A percentile compares a stretch with the other conserved stretches of the same genome.
Evolutionary conservation across 1,140 invertebrate species (phyloP).

Genomic region (Nixonia krombeini): DNA sequence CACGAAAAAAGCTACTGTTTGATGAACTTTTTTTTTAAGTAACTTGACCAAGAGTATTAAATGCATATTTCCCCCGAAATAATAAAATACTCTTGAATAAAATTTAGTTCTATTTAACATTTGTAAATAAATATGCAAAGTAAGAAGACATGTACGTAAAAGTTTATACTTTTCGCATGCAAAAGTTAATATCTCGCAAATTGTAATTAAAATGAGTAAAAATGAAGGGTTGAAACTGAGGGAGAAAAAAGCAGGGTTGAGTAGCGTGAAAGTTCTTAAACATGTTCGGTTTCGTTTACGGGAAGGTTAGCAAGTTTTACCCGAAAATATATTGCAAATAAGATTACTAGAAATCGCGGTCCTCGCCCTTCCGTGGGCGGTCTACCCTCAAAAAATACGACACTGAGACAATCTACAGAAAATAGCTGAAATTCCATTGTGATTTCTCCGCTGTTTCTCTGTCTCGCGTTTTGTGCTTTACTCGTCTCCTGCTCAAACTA

Average conservation of each 20-base stretch:
- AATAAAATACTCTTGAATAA: no score
- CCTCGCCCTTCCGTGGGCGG: constrained; percentile 29
- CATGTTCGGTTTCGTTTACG: constrained; percentile 11
- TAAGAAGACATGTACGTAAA: no score
- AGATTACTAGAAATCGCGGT: constrained; percentile 60
- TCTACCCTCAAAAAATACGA: constrained; percentile 61
- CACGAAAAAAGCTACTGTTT: no score
- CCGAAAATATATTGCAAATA: constrained; percentile 67
- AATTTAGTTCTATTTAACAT: no score
- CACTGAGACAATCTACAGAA: constrained; percentile 62
- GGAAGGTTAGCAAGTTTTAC: constrained; percentile 34
- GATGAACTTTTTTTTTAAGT: no score
- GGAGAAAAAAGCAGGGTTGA: constrained; percentile 12
- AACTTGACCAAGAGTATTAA: no score
- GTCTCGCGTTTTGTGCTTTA: constrained; percentile 10
- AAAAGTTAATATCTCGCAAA: no score
- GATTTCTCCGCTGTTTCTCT: constrained; percentile 37
- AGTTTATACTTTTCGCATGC: no score
- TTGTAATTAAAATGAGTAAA: no score
- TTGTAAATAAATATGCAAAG: no score
- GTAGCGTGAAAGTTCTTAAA: constrained; percentile 29
- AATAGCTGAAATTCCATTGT: constrained; percentile 66
- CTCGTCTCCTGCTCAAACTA: constrained; percentile 2
- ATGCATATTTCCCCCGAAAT: no score
- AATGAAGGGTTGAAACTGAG: no score